phyloP scores from a whole-genome alignment of 1,140 invertebrate genomes.

The Aporrectodea caliginosa region DNA sequence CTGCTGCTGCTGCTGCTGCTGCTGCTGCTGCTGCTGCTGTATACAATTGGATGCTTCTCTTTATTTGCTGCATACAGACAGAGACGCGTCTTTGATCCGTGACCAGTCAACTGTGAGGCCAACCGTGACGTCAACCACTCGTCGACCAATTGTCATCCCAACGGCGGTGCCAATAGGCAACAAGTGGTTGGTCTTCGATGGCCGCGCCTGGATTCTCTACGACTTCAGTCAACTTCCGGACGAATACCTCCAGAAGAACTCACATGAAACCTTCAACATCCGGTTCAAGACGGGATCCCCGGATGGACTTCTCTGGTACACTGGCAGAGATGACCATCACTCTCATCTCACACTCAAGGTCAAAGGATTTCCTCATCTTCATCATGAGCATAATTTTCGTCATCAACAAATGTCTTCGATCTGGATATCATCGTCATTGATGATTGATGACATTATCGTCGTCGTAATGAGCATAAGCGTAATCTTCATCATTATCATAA shows the following conservation, averaged over 20 bases:
- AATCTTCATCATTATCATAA: no score
- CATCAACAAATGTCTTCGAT: no score
- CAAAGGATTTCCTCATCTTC: no score
- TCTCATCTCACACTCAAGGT: conserved; percentile 46
- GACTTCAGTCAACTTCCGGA: conserved; percentile 32
- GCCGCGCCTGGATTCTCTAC: conserved; percentile 38
- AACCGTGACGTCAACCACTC: background rate
- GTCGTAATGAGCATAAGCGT: no score
- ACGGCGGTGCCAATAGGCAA: conserved; percentile 4
- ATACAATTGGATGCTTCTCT: no score
- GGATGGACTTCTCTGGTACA: conserved; percentile 45
- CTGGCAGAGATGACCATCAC: conserved; percentile 34
- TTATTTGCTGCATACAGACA: background rate
- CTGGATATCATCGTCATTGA: no score
- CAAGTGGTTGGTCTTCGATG: conserved; percentile 39
- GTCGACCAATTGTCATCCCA: background rate
- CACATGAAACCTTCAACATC: conserved; percentile 40
- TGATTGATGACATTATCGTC: no score
- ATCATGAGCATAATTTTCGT: no score
- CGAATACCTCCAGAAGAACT: conserved; percentile 32
- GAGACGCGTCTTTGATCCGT: conserved; percentile 16
- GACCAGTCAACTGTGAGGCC: conserved; percentile 20
- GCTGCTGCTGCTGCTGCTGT: no score
- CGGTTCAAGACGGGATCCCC: conserved; percentile 40
- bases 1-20: no score